Evolutionary conservation across 1,140 invertebrate genomes (phyloP).

Genomic region (Dendrolimus punctatus): DNA sequence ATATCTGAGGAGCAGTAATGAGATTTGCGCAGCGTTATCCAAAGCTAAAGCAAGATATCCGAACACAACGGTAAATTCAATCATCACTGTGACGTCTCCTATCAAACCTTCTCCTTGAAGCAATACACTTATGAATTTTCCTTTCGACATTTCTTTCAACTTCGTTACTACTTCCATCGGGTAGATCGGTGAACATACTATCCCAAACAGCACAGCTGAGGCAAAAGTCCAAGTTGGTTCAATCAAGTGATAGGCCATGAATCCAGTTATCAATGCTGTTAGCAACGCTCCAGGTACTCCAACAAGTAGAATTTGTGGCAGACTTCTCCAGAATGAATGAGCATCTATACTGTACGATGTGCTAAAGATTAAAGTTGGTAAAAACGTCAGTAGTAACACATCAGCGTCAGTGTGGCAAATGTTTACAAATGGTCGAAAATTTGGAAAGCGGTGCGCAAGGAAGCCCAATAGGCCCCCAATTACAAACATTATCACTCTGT

Average conservation of each 20-base stretch:
- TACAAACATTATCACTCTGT: constrained; percentile 50
- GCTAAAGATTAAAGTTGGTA: constrained; percentile 48
- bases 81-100: constrained; percentile 56
- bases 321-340: constrained; percentile 53
- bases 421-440: constrained; percentile 38
- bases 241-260: constrained; percentile 51
- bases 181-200: constrained; percentile 52
- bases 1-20: constrained; percentile 38
- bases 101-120: constrained; percentile 52
- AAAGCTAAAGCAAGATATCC: constrained; percentile 47
- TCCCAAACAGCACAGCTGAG: constrained; percentile 46
- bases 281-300: constrained; percentile 43
- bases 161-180: constrained; percentile 52
- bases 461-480: constrained; percentile 46
- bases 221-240: constrained; percentile 50
- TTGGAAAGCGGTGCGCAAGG: constrained; percentile 35
- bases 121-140: constrained; percentile 54
- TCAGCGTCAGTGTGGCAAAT: constrained; percentile 51
- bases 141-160: constrained; percentile 45
- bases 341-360: constrained; percentile 50
- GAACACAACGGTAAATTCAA: constrained; percentile 49
- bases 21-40: constrained; percentile 40
- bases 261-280: constrained; percentile 39
- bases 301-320: constrained; percentile 51
- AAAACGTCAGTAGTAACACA: constrained; percentile 31